Percentiles rank a stretch among this genome's conserved stretches.
phyloP scores from a whole-genome alignment of 2,113 vertebrate genomes.

The Emydura subglobosa region DNA sequence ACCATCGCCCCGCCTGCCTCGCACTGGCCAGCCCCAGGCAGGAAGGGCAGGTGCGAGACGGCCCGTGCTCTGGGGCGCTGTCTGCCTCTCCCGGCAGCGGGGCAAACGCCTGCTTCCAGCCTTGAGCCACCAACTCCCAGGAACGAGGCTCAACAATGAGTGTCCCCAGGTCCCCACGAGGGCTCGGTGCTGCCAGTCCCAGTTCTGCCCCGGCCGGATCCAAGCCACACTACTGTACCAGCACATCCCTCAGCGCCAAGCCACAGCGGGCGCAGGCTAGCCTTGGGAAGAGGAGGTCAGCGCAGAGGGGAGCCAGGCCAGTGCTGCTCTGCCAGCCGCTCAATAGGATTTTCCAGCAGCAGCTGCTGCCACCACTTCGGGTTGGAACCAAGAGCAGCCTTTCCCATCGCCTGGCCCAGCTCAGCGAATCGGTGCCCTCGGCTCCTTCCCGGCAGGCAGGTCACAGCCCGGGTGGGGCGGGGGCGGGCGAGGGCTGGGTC shows the following conservation, averaged over 20 bases:
- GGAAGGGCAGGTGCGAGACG: no score
- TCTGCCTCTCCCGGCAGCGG: no score
- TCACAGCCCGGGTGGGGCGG: neutral
- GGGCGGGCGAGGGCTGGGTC: neutral
- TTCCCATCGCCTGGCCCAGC: neutral
- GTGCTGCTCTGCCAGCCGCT: neutral
- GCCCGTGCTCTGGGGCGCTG: no score
- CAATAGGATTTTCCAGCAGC: neutral
- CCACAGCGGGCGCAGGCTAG: neutral
- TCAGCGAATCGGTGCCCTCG: neutral
- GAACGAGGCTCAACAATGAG: no score
- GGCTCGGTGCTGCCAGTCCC: neutral
- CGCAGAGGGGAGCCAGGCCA: neutral
- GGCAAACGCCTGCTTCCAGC: no score
- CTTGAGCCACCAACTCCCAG: no score
- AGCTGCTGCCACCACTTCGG: neutral
- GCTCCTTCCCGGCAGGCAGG: neutral
- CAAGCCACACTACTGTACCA: neutral
- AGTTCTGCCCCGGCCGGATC: no score
- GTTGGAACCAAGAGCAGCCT: neutral
- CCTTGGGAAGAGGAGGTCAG: neutral
- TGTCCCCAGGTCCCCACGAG: no score
- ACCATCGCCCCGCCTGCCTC: no score
- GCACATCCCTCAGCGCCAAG: neutral
- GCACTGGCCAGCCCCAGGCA: no score